Evolutionary conservation across 2,888 invertebrate species (phyloP).

Genomic region (Dryocosmus kuriphilus): DNA sequence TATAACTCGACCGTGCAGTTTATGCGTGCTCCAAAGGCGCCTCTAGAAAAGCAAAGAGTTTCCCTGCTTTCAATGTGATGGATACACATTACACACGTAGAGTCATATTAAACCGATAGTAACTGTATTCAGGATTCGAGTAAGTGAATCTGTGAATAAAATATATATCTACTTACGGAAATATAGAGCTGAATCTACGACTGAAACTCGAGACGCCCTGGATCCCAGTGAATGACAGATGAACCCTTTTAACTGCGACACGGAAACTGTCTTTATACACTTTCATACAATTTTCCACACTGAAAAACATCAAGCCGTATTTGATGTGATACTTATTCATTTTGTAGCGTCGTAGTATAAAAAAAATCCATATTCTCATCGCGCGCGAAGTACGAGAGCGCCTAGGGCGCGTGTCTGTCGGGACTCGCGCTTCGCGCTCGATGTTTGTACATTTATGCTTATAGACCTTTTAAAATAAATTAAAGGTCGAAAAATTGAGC

Average conservation of each 20-base stretch:
- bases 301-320: not conserved
- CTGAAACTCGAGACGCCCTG: not conserved
- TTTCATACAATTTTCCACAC: not conserved
- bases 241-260: not conserved
- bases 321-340: not conserved
- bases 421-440: too few relatives aligned
- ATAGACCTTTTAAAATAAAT: too few relatives aligned
- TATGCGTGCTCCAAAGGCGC: slow-evolving; percentile 1
- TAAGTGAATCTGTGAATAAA: not conserved
- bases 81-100: not conserved
- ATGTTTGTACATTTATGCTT: too few relatives aligned
- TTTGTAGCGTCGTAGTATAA: not conserved
- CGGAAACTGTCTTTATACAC: not conserved
- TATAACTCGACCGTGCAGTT: slow-evolving; percentile 9
- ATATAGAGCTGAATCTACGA: not conserved
- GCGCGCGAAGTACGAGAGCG: too few relatives aligned
- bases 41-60: not conserved
- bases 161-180: not conserved
- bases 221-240: not conserved
- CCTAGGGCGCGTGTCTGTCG: too few relatives aligned
- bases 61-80: not conserved
- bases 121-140: not conserved
- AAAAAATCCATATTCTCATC: too few relatives aligned
- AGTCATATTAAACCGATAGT: not conserved
- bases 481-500: too few relatives aligned